Base-by-base conservation (phyloP, 1,140 invertebrate genomes). In the Zaprionus ghesquierei region DNA sequence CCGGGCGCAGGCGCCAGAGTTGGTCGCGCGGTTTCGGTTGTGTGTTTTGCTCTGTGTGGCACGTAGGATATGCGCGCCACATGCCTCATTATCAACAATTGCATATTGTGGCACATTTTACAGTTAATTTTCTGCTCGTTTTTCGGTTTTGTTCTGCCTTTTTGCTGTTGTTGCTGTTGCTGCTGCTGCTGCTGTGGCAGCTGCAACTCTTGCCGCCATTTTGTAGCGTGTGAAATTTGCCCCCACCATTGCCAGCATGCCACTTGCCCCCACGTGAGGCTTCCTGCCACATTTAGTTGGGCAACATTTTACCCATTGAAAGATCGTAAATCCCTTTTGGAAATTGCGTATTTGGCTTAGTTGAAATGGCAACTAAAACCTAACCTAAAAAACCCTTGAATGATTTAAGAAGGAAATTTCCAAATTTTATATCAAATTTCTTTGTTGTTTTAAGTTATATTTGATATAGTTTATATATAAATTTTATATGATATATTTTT, bases 51-150 rank as follows among this genome's bases (percentile, higher is more conserved):
- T 5, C 13, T 51, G 49, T 51, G 72, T 66, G 72, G 49, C 22
- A 44, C 46, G 46, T 35, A 51, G 46, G 49, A 63, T 68, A 62
- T 31, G 71, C 84, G 65, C 76, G 72, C 82, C 79, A 87, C 79
- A 87, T 87, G 82, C 79, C 82, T 78, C 84, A 87, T 87, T 87
- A 87, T 87, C 72, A 89, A 81, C 84, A 79, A 89, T 87, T 87
- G 79, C 72, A 89, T 69, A 86, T 86, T 86, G 81, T 81, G 81
- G 79, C 81, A 87, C 69, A 82, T 86, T 87, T 82, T 82, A 89
- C 82, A 86, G 82, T 87, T 86, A 60, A 81, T 78, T 86, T 68
- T 75, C 69, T 64, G 54, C 69, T 65, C 41, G 31, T 68, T 61
- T 38, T 49, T 35, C 29, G 10, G 12, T 38, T 59, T 41, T 53